Percentiles rank a stretch among this genome's conserved stretches.
Conservation (phyloP, 2,797 vertebrate species). For the Crocodylus rhombifer region DNA sequence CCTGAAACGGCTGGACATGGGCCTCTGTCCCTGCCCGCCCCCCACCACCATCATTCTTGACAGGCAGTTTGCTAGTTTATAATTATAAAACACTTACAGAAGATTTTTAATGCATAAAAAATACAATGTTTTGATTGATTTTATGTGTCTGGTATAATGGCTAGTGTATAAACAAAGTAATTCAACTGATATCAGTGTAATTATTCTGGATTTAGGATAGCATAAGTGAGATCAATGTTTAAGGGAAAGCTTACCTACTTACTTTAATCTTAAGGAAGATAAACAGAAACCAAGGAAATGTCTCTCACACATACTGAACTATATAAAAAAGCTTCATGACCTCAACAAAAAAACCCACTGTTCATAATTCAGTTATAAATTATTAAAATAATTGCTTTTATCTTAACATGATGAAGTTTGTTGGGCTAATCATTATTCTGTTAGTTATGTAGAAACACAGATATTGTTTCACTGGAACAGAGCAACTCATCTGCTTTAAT, state of each 20-base stretch:
- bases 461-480: background rate
- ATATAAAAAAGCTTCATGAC: background rate
- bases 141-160: too few relatives aligned
- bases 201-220: too few relatives aligned
- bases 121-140: too few relatives aligned
- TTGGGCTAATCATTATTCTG: background rate
- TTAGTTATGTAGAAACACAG: background rate
- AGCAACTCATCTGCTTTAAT: background rate
- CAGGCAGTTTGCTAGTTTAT: too few relatives aligned
- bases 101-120: too few relatives aligned
- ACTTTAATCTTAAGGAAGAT: background rate
- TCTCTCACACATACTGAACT: background rate
- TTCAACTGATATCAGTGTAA: too few relatives aligned
- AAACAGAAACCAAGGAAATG: background rate
- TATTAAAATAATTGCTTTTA: background rate
- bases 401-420: background rate
- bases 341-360: background rate
- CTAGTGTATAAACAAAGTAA: too few relatives aligned
- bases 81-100: too few relatives aligned
- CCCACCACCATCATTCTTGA: too few relatives aligned
- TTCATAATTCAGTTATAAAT: background rate
- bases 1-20: too few relatives aligned
- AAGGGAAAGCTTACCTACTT: background rate
- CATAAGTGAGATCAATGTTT: background rate
- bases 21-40: too few relatives aligned